Evolutionary conservation across 2,888 invertebrate genomes (phyloP), one percentile per base, ranked within the genome.

Genomic region (Epinotia brunnichana): DNA sequence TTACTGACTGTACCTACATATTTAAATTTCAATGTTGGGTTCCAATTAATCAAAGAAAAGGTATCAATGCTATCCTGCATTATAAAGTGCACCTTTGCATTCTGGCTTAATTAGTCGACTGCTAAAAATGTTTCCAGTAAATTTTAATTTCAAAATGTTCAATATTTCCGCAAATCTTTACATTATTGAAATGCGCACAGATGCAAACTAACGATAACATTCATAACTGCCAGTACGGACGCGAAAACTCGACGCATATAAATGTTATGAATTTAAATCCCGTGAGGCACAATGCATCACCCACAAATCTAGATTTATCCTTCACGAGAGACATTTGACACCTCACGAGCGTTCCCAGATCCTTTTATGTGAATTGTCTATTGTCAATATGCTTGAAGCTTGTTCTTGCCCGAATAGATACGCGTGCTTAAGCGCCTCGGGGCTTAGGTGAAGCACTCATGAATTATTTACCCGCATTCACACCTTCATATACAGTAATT

Each of bases 391-490:
- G 72, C 71, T 69, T 70, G 75, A 74, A 69, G 74, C 61, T 70
- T 75, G 74, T 77, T 53, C 69, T 44, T 74, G 60, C 64, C 29
- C 57, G 63, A 48, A 41, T 35, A 39, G 56, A n/a, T 73, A 24
- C 44, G 67, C 60, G 13, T 71, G 48, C 51, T 39, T 69, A 66
- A 75, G 73, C 72, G 80, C 79, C 80, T 78, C 78, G 75, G 81
- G 79, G 82, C 81, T 87, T 87, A 86, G 85, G 85, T 83, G 84
- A 85, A 82, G 79, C 80, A 78, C 85, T 91, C 89, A 90, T 91
- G 90, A 90, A 91, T 91, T 91, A 91, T 91, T 89, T 87, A 90
- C 81, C 74, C 75, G 76, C 80, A 77, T 82, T 80, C 83, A 82
- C 83, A 81, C 81, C 81, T 81, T 82, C 81, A 78, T 79, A 81